Evolutionary conservation across 2,113 vertebrate genomes (phyloP).

Genomic region (Gambusia affinis): DNA sequence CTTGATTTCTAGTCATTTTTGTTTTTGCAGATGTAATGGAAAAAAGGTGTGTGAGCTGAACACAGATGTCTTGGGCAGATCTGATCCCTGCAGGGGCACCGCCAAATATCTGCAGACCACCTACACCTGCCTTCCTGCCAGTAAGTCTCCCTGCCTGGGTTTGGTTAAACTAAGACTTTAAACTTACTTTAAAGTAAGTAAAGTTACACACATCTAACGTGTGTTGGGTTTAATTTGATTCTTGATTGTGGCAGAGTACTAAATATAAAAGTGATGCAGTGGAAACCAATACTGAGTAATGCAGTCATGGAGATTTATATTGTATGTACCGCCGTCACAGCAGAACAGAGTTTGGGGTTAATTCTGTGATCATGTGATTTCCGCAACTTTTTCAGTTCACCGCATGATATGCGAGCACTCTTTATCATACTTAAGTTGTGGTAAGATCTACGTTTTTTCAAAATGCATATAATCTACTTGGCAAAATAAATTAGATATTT

Average conservation of each 20-base stretch:
- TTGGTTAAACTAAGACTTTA: no score
- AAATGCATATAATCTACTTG: not conserved
- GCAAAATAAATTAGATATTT: no score
- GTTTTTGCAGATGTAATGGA: constrained; percentile 46
- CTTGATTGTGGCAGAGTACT: no score
- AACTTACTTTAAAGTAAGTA: no score
- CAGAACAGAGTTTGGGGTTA: no score
- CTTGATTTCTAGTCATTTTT: not conserved
- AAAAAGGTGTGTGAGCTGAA: constrained; percentile 33
- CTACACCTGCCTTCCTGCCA: constrained; percentile 36
- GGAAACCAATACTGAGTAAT: no score
- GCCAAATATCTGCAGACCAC: constrained; percentile 50
- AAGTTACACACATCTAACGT: no score
- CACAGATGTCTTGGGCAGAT: accelerated
- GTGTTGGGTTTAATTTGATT: no score
- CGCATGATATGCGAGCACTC: constrained; percentile 32
- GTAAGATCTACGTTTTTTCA: constrained; percentile 19
- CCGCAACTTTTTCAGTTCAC: constrained; percentile 26
- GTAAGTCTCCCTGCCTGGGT: constrained; percentile 8
- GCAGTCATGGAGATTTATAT: no score
- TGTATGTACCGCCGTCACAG: no score
- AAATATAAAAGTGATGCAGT: no score
- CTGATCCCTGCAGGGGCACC: constrained; percentile 23
- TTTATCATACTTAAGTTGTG: constrained; percentile 33
- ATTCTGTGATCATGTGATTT: not conserved